Base-by-base conservation (phyloP, 2,113 vertebrate genomes). In the Zosterops pallidus region DNA sequence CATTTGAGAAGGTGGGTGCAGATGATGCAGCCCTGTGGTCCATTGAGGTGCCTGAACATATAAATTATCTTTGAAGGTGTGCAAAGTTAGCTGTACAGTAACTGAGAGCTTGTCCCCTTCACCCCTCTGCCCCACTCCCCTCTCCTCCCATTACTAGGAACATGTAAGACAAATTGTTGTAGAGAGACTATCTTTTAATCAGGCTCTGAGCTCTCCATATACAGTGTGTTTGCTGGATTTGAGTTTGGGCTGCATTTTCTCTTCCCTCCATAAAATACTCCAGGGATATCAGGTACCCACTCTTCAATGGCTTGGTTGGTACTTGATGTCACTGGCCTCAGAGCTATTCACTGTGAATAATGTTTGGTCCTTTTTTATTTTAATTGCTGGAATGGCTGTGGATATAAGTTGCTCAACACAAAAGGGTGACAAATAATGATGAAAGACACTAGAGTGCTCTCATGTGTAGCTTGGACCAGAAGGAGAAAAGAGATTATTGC, bases 401-500 rank as follows among this genome's bases (percentile, higher is more conserved):
- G 97, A 97, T 98, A 98, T 98, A 98, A 98, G 98, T 98, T 98
- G 97, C 96, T 97, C 87, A 12, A 76, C 96, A 98, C 98, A 98
- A 98, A 98, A 97, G 98, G 96, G 97, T 98, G 98, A 98, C 98
- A 98, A 98, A 98, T 98, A 98, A 98, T 98, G 98, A 98, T 98
- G 97, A 98, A 98, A 98, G 98, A 98, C 98, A 97, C 97, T 97
- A 97, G 97, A 98, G 98, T 98, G 98, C 98, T 98, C 98, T 98
- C 97, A 98, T 98, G 98, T 98, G 97, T 98, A 97, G 97, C 98
- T 98, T 96, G 97, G 94, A 97, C 97, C 96, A 97, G 95, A 96
- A 98, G 97, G 96, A 98, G 98, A 98, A 98, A 98, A 97, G 98
- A 98, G 98, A 98, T 98, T 98, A 98, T 98, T 98, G 97, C 98